These are phyloP conservation scores for Heliconius sara DNA, from an alignment of 2,888 invertebrate species.

Conservation along the genomic window DNA sequence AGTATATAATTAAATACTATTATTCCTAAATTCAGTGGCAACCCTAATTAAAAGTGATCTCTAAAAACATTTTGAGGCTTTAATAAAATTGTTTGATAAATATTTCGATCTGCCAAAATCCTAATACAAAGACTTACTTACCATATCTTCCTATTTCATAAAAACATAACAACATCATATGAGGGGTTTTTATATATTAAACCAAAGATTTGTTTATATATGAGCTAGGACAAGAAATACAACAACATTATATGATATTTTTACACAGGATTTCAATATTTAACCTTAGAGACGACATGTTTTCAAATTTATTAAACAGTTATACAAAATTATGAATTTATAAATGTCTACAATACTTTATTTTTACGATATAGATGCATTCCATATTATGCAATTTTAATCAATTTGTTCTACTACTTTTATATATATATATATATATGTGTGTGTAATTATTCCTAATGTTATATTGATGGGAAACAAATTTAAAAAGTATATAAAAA, in stretches of 20 bases:
- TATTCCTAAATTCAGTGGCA: conserved; percentile 2
- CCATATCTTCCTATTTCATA: conserved; percentile 44
- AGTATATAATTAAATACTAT: not conserved
- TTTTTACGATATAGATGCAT: conserved; percentile 3
- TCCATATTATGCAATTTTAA: conserved; percentile 6
- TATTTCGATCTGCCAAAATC: conserved; percentile 44
- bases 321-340: not conserved
- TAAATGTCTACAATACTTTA: not conserved
- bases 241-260: not conserved
- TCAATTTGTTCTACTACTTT: not conserved
- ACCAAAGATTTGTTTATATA: conserved; percentile 45
- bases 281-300: not conserved
- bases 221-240: conserved; percentile 15
- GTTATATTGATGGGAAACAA: not conserved
- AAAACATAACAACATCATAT: conserved; percentile 33
- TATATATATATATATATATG: not conserved
- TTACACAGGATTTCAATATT: not conserved
- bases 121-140: conserved; percentile 41
- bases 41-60: conserved; percentile 38
- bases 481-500: not conserved
- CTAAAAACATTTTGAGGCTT: conserved; percentile 40
- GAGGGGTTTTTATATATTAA: conserved; percentile 38
- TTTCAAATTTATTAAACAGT: not conserved
- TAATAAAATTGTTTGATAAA: conserved; percentile 25
- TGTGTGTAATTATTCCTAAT: not conserved